A percentile compares a stretch with the other conserved stretches of the same genome.
Evolutionary conservation across 2,797 vertebrate species (phyloP).

Genomic region (Thripadectes ignobilis): DNA sequence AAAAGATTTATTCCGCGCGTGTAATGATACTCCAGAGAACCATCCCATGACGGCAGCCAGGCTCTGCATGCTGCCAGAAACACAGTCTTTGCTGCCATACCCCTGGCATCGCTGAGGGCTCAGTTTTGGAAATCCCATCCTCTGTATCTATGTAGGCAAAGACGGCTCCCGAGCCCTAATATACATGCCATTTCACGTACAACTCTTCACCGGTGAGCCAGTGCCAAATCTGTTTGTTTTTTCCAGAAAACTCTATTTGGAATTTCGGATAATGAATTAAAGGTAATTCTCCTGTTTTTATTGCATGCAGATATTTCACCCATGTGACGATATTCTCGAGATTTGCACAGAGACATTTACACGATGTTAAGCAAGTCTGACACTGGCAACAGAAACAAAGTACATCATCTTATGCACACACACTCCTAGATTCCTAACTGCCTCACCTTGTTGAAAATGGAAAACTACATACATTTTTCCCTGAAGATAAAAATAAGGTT

Average conservation of each 20-base stretch:
- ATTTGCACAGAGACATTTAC: background rate
- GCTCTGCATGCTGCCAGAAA: background rate
- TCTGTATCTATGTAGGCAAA: background rate
- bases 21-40: background rate
- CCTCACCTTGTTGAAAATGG: fast-evolving
- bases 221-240: background rate
- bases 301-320: background rate
- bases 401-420: background rate
- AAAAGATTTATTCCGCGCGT: background rate
- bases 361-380: background rate
- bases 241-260: background rate
- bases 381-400: background rate
- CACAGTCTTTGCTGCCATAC: background rate
- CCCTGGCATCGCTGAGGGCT: background rate
- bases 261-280: background rate
- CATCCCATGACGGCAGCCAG: background rate
- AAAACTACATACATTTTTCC: background rate
- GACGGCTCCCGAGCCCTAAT: fast-evolving
- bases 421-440: background rate
- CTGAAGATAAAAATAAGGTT: background rate
- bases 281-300: background rate
- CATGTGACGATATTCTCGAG: fast-evolving
- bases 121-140: background rate
- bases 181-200: background rate
- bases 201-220: background rate